phyloP scores from a whole-genome alignment of 2,797 vertebrate species.

The Hafferia zeledoni region DNA sequence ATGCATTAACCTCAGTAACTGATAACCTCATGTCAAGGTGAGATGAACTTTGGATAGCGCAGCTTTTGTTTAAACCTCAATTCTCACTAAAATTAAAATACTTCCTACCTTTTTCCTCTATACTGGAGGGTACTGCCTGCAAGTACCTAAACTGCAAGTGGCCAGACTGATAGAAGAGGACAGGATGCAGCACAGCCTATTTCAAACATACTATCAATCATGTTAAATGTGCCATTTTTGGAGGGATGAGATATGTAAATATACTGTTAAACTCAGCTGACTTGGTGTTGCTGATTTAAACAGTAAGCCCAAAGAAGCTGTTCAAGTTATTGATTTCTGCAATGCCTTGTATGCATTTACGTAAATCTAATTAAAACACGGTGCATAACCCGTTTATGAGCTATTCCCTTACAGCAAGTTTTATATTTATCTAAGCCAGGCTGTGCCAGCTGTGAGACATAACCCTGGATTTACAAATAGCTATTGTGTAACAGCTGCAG shows the following conservation, averaged over 20 bases:
- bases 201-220: neutral
- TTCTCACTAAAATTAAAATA: neutral
- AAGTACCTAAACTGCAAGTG: neutral
- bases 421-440: slow-evolving; percentile 51
- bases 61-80: neutral
- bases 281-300: slow-evolving; percentile 14
- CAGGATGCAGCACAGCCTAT: neutral
- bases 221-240: neutral
- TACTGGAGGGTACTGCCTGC: neutral
- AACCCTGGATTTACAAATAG: neutral
- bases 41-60: neutral
- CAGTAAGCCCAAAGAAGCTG: slow-evolving; percentile 3
- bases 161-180: neutral
- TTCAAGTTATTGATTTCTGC: slow-evolving; percentile 59
- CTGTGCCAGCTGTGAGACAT: slow-evolving; percentile 44
- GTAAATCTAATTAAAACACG: slow-evolving; percentile 68
- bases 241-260: neutral
- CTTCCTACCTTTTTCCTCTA: neutral
- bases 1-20: neutral
- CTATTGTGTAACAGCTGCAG: slow-evolving; percentile 31
- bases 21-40: neutral
- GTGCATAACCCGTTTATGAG: slow-evolving; percentile 54
- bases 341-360: slow-evolving; percentile 28
- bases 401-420: slow-evolving; percentile 61
- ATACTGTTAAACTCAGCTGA: neutral